phyloP scores from a whole-genome alignment of 2,888 invertebrate species.

The Apodemia hepburni region DNA sequence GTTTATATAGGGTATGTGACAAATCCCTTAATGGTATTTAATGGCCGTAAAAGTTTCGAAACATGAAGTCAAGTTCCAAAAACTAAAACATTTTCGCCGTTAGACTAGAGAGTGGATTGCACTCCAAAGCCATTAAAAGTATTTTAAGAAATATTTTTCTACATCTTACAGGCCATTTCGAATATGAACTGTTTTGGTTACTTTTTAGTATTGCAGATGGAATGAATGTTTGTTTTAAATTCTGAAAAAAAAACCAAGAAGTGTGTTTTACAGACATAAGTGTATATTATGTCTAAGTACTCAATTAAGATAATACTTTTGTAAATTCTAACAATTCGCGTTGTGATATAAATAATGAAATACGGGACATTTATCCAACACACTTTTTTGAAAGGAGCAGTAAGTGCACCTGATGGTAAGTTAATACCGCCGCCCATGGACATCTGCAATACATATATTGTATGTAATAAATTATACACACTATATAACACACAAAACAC shows the following conservation, averaged over 20 bases:
- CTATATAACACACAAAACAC: no score
- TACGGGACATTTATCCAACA: no score
- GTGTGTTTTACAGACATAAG: no score
- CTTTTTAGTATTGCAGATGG: not conserved
- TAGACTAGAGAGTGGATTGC: constrained; percentile 9
- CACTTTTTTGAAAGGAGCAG: no score
- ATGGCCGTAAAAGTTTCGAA: constrained; percentile 11
- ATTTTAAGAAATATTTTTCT: constrained; percentile 14
- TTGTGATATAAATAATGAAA: no score
- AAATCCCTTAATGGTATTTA: constrained; percentile 14
- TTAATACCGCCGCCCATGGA: no score
- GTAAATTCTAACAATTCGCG: no score
- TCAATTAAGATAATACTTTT: no score
- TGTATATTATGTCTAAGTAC: no score
- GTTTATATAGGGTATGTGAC: constrained; percentile 13
- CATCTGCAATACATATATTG: no score
- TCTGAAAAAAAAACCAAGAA: not conserved
- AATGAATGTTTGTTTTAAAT: not conserved
- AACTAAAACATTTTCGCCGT: constrained; percentile 14
- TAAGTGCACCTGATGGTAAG: no score
- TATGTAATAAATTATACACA: no score
- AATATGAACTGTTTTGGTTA: not conserved
- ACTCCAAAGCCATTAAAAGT: constrained; percentile 13
- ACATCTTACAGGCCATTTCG: not conserved
- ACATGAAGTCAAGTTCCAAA: constrained; percentile 12